phyloP scores from a whole-genome alignment of 2,797 vertebrate genomes.

The Tragelaphus oryx region DNA sequence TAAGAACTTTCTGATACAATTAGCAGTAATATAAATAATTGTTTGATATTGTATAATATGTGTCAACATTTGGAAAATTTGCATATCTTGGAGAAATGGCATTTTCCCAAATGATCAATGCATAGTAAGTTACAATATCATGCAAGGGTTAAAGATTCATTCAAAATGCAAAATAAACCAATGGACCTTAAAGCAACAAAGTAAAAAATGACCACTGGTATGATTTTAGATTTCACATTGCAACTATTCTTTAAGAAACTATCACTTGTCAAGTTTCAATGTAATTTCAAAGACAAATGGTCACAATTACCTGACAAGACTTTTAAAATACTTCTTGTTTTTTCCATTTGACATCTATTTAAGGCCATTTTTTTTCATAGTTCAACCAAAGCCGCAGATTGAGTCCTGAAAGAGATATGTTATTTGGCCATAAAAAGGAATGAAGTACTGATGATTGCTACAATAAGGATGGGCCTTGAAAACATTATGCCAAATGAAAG shows the following conservation, averaged over 20 bases:
- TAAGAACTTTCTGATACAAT: slow-evolving; percentile 3
- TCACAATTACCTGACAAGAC: not conserved
- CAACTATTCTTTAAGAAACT: not conserved
- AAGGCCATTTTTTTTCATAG: slow-evolving; percentile 22
- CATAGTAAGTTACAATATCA: not conserved
- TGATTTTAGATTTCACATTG: not conserved
- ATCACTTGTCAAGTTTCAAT: not conserved
- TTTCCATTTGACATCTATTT: not conserved
- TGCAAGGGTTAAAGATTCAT: not conserved
- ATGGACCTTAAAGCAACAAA: not conserved
- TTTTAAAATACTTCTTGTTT: slow-evolving; percentile 19
- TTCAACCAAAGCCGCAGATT: not conserved
- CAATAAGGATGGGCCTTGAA: not conserved
- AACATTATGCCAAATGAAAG: not conserved
- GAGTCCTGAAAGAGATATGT: not conserved
- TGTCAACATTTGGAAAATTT: not conserved
- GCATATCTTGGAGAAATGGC: not conserved
- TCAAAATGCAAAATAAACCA: not conserved
- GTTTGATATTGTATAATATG: not conserved
- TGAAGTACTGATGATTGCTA: not conserved
- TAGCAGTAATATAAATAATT: not conserved
- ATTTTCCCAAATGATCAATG: not conserved
- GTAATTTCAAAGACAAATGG: slow-evolving; percentile 35
- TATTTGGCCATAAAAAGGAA: not conserved
- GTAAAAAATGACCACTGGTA: not conserved